These are phyloP conservation scores for Poicephalus meyeri DNA, from an alignment of 2,113 vertebrate genomes.

Conservation along the genomic window DNA sequence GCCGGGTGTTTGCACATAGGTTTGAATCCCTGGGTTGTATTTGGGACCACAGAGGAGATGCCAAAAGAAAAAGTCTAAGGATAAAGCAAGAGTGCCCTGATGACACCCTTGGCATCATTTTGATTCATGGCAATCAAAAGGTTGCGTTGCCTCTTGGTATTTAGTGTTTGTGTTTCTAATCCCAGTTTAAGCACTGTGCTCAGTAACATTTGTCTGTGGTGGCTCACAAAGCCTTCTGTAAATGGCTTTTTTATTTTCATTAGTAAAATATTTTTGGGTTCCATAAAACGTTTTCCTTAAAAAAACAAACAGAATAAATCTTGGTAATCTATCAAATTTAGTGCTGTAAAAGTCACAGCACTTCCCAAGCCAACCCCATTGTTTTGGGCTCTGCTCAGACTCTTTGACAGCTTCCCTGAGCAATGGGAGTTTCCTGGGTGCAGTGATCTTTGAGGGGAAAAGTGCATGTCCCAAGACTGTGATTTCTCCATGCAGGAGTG, in stretches of 20 bases:
- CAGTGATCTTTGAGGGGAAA: not conserved
- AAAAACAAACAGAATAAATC: slow-evolving; percentile 46
- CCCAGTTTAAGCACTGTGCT: slow-evolving; percentile 20
- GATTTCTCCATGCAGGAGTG: not conserved
- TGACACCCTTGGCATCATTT: not conserved
- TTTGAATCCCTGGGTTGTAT: accelerated
- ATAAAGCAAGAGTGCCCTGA: not conserved
- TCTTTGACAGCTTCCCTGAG: not conserved
- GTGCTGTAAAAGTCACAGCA: slow-evolving; percentile 33
- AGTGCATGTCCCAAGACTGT: not conserved
- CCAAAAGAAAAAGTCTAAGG: not conserved
- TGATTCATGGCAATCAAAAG: not conserved
- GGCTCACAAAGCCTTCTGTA: slow-evolving; percentile 35
- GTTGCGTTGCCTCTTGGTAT: not conserved
- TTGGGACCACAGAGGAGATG: not conserved
- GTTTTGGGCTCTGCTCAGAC: not conserved
- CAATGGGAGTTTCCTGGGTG: not conserved
- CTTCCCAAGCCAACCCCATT: slow-evolving; percentile 33
- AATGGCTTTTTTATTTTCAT: slow-evolving; percentile 47
- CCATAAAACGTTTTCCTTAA: slow-evolving; percentile 48
- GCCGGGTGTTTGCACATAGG: accelerated
- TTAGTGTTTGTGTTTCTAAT: not conserved
- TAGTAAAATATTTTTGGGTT: slow-evolving; percentile 63
- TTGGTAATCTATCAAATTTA: slow-evolving; percentile 53
- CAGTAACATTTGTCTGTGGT: slow-evolving; percentile 15